Conservation (phyloP, 2,888 invertebrate species). For the Lasioglossum oenotherae region DNA sequence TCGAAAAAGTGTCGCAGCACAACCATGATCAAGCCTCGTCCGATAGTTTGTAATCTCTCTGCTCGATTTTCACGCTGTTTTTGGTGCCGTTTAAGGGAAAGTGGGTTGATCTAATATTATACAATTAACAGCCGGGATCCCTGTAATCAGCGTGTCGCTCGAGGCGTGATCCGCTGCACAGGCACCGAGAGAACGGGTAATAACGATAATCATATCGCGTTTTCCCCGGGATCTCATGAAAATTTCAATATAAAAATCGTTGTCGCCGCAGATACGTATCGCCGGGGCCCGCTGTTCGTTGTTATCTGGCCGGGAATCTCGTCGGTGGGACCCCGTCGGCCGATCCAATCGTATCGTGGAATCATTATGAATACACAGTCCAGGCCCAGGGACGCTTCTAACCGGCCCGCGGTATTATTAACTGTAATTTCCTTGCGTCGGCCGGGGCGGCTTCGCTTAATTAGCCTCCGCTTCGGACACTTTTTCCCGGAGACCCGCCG, state of each 20-base stretch:
- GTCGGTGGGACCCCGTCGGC: background rate
- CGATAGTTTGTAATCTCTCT: background rate
- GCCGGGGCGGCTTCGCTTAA: constrained; percentile 64
- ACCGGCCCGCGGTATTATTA: constrained; percentile 65
- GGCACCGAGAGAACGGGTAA: constrained; percentile 16
- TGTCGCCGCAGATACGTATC: constrained; percentile 42
- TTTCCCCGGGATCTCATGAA: constrained; percentile 29
- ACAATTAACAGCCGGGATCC: constrained; percentile 24
- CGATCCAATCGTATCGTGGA: constrained; percentile 56
- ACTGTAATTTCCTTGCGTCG: constrained; percentile 65
- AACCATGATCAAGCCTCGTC: background rate
- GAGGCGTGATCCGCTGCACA: background rate
- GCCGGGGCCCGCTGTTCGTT: constrained; percentile 6
- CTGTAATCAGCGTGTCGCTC: constrained; percentile 30
- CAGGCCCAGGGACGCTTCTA: constrained; percentile 37
- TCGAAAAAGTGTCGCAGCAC: background rate
- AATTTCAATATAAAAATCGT: constrained; percentile 47
- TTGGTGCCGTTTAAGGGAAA: constrained; percentile 9
- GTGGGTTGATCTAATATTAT: background rate
- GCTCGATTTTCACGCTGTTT: background rate
- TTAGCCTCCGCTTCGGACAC: constrained; percentile 69
- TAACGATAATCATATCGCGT: constrained; percentile 37
- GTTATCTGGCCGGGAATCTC: constrained; percentile 42
- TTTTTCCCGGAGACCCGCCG: constrained; percentile 37
- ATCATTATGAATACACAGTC: constrained; percentile 65